phyloP scores from a whole-genome alignment of 2,113 vertebrate genomes.

The Ciconia boyciana region DNA sequence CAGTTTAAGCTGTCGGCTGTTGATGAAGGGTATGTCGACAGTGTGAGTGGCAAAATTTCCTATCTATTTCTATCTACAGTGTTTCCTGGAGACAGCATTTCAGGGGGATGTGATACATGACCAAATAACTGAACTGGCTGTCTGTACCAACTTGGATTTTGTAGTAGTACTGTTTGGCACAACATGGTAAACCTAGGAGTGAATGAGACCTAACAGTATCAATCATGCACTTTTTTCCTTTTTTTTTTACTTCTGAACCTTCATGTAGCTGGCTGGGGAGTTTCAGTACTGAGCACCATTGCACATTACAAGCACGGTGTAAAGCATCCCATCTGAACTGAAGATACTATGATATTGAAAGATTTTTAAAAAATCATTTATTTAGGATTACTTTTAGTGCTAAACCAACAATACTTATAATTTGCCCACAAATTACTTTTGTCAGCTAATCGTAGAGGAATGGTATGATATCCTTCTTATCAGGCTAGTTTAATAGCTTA shows the following conservation, averaged over 20 bases:
- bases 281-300: not conserved
- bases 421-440: not conserved
- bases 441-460: not conserved
- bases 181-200: not conserved
- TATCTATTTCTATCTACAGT: not conserved
- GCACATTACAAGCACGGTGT: not conserved
- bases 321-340: not conserved
- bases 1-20: not conserved
- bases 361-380: not conserved
- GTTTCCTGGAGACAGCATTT: not conserved
- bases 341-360: not conserved
- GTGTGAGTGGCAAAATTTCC: not conserved
- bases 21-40: not conserved
- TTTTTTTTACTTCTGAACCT: not conserved
- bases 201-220: not conserved
- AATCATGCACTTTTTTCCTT: not conserved
- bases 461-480: not conserved
- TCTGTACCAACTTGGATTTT: not conserved
- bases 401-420: not conserved
- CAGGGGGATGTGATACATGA: too few species aligned
- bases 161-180: not conserved
- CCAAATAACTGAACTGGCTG: not conserved
- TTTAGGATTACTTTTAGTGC: not conserved
- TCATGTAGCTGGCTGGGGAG: not conserved
- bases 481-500: not conserved